A percentile compares a stretch with the other conserved stretches of the same genome.
phyloP scores from a whole-genome alignment of 2,888 invertebrate species.

The Embidobia sp. region DNA sequence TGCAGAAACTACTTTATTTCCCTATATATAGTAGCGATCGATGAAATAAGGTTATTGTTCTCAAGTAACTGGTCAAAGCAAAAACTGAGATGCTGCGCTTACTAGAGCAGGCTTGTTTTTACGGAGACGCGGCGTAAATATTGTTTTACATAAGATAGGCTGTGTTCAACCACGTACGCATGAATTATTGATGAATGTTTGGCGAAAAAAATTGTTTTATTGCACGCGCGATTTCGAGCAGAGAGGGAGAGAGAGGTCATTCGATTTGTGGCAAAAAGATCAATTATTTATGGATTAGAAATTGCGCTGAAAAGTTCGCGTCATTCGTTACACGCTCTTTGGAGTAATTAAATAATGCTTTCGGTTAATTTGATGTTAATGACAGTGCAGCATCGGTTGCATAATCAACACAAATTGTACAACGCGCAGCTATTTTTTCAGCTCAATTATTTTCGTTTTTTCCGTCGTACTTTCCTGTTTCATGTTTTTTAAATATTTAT shows the following conservation, averaged over 20 bases:
- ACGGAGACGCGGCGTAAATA: slow-evolving; percentile 11
- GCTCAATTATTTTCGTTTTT: no score
- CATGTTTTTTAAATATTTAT: no score
- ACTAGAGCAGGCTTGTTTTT: slow-evolving; percentile 26
- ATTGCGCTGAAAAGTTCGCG: slow-evolving; percentile 9
- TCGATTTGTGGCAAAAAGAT: slow-evolving; percentile 39
- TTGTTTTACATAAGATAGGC: slow-evolving; percentile 30
- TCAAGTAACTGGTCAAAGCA: slow-evolving; percentile 10
- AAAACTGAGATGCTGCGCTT: slow-evolving; percentile 23
- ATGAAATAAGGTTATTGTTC: slow-evolving; percentile 60
- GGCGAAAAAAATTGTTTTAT: slow-evolving; percentile 34
- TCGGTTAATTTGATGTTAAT: no score
- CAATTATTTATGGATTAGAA: slow-evolving; percentile 53
- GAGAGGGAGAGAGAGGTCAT: no score
- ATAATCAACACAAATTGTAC: no score
- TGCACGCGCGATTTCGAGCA: slow-evolving; percentile 26
- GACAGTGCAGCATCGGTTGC: no score
- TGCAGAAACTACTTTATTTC: slow-evolving; percentile 52
- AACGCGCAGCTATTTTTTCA: no score
- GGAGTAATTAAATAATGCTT: no score
- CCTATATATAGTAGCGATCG: slow-evolving; percentile 56
- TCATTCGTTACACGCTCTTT: no score
- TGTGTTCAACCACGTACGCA: slow-evolving; percentile 35
- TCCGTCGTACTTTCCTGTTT: no score
- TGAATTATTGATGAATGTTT: slow-evolving; percentile 42